These are phyloP conservation scores for Holothuria glaberrima DNA, from an alignment of 35 echinoderm and acorn worm genomes.

Conservation along the genomic window DNA sequence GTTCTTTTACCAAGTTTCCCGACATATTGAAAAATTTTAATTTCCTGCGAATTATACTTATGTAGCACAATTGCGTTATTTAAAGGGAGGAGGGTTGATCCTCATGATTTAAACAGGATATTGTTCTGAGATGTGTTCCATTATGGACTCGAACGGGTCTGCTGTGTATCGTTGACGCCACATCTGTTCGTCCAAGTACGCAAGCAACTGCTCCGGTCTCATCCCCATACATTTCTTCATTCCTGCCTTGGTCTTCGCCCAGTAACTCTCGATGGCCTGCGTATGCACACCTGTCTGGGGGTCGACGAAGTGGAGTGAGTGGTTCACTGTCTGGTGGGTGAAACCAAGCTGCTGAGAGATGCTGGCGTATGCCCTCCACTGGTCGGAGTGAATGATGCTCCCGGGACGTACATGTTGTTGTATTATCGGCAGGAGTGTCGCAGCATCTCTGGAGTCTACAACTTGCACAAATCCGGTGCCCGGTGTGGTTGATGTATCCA, in stretches of 20 bases:
- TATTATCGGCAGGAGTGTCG: constrained; percentile 45
- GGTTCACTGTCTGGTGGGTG: constrained; percentile 51
- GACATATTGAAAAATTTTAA: too few species aligned
- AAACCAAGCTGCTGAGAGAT: not conserved
- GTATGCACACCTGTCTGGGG: constrained; percentile 34
- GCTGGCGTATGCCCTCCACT: constrained; percentile 43
- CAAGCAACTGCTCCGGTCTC: not conserved
- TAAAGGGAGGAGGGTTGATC: too few species aligned
- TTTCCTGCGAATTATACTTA: too few species aligned
- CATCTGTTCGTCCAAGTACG: constrained; percentile 68
- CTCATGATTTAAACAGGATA: too few species aligned
- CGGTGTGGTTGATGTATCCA: not conserved
- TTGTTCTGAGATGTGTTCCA: too few species aligned
- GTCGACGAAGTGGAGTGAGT: constrained; percentile 58
- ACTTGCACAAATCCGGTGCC: not conserved
- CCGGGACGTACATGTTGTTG: constrained; percentile 21
- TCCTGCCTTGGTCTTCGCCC: constrained; percentile 34
- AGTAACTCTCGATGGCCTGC: constrained; percentile 41
- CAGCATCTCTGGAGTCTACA: not conserved
- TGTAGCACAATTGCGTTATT: too few species aligned
- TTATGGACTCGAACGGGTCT: too few species aligned
- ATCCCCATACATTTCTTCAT: constrained; percentile 49
- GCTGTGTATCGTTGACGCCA: constrained; percentile 44
- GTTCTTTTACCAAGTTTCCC: too few species aligned
- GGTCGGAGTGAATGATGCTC: constrained; percentile 54